Conservation (phyloP, 2,888 invertebrate genomes). For the Drosophila antonietae region DNA sequence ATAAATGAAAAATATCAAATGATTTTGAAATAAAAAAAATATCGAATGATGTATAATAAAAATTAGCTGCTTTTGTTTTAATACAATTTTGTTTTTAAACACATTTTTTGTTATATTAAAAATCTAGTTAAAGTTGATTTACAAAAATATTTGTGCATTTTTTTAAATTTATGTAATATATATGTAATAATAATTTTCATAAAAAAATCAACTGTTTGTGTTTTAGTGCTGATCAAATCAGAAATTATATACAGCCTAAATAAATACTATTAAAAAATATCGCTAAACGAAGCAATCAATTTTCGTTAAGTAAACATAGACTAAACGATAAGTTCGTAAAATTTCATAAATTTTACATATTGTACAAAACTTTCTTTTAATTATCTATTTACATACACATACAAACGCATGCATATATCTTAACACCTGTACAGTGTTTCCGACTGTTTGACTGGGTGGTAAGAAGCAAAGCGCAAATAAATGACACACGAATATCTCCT, state of each 20-base stretch:
- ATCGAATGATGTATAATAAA: too few species aligned
- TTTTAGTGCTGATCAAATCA: neutral
- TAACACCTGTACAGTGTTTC: constrained; percentile 37
- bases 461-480: constrained; percentile 47
- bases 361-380: constrained; percentile 17
- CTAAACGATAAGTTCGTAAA: neutral
- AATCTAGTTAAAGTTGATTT: too few species aligned
- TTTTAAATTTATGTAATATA: too few species aligned
- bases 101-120: too few species aligned
- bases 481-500: constrained; percentile 30
- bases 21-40: too few species aligned
- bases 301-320: neutral
- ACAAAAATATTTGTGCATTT: too few species aligned
- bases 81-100: too few species aligned
- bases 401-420: constrained; percentile 22
- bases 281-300: constrained; percentile 1
- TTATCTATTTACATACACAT: neutral
- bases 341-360: neutral
- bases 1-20: neutral
- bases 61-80: too few species aligned
- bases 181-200: too few species aligned
- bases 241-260: neutral
- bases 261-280: neutral
- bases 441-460: constrained; percentile 39
- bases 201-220: too few species aligned